Base-by-base conservation (phyloP, 2,113 vertebrate genomes). In the Calyptommatus sinebrachiatus region DNA sequence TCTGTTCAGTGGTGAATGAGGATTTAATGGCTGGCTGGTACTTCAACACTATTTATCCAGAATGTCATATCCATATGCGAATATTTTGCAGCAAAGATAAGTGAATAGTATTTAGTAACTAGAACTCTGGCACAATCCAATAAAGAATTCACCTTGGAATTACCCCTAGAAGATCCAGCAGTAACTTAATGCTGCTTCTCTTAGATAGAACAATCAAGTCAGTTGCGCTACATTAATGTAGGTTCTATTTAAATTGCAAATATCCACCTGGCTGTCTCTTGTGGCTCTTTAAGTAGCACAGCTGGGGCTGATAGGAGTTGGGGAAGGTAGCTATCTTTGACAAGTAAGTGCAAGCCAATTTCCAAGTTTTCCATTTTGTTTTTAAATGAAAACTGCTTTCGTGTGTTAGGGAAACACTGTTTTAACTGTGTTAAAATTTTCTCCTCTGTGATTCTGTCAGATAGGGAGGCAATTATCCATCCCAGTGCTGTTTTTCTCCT, bases 21-120 rank as follows among this genome's bases (percentile, higher is more conserved):
- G 16, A 62, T 69, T 29, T 48, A 60, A 60, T 81, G 50, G 61
- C 69, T 76, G 69, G 21, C 65, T 81, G 73, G 35, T 35, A 50
- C 20, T 48, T 8, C 5, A 9, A 5, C 57, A 61, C 8, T 11
- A 22, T 74, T 73, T 75, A 75, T 48, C 50, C 50, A 57, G 35
- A 3, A 31, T 31, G 68, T 31, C 4, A 9, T 61, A 21, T 65
- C 71, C 67, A 46, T 67, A 50, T 81, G 31, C 24, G 45, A 24
- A 4, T 8, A 18, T 60, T 69, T 68, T 69, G 63, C 31, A 14
- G 48, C 12, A 12, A 48, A 73, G 29, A 48, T 24, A 66, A 50
- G 60, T 12, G 26, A 62, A 2, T 53, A 4, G 24, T 26, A 41
- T 29, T 78, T 29, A 53, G 24, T 71, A 29, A 20, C 31, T 60